A percentile compares a stretch with the other conserved stretches of the same genome.
These are phyloP conservation scores for Oscheius onirici DNA, from an alignment of 2,888 invertebrate genomes.

Conservation along the genomic window DNA sequence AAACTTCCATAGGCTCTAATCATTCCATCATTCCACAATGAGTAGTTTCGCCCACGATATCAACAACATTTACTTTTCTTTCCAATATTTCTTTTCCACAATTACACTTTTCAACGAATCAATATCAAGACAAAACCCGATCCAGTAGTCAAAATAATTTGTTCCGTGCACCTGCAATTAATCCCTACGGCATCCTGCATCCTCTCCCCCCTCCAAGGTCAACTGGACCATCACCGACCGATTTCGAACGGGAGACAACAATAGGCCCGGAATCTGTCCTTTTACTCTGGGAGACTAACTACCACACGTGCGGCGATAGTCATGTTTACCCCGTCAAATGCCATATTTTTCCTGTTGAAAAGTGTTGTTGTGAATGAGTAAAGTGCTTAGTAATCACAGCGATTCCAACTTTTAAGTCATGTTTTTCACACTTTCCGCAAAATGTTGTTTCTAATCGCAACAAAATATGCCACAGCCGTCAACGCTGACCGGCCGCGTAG, in stretches of 20 bases:
- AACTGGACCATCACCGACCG: conserved; percentile 9
- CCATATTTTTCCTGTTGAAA: background rate
- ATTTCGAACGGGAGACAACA: conserved; percentile 1
- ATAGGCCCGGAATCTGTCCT: background rate
- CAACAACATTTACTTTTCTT: too few relatives aligned
- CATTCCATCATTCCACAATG: too few relatives aligned
- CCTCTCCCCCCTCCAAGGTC: conserved; percentile 17
- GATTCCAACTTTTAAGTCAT: too few relatives aligned
- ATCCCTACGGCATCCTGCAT: conserved; percentile 8
- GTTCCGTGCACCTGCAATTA: conserved; percentile 3
- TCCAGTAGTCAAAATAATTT: too few relatives aligned
- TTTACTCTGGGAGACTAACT: background rate
- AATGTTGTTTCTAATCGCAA: background rate
- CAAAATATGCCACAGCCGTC: conserved; percentile 15
- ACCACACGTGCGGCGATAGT: too few relatives aligned
- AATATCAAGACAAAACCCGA: too few relatives aligned
- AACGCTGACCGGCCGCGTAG: conserved; percentile 25
- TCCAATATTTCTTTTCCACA: too few relatives aligned
- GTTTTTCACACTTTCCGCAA: too few relatives aligned
- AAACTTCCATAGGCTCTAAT: too few relatives aligned
- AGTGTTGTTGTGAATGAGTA: background rate
- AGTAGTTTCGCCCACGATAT: too few relatives aligned
- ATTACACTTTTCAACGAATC: background rate
- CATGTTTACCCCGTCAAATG: too few relatives aligned
- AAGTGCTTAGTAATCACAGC: too few relatives aligned